Evolutionary conservation across 2,113 vertebrate genomes (phyloP).

Genomic region (Euleptes europaea): DNA sequence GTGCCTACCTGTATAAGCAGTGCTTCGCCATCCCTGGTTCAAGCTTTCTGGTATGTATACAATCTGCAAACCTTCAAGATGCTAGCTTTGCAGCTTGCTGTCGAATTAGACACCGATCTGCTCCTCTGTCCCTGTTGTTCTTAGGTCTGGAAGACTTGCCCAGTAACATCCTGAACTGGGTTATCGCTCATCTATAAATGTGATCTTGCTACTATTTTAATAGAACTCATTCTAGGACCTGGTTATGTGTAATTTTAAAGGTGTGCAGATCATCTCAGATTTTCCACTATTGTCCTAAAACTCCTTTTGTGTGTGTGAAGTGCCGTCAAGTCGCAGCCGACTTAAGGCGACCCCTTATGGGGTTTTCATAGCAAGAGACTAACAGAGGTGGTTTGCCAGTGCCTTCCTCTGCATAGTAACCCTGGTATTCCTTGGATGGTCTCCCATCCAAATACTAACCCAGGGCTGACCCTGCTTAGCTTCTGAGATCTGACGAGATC

Average conservation of each 20-base stretch:
- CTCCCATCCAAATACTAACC: too few species aligned
- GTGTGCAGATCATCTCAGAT: background rate
- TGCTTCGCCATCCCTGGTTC: conserved; percentile 96
- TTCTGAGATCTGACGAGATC: too few species aligned
- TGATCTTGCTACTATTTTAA: background rate
- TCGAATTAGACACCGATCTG: background rate
- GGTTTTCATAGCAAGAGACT: too few species aligned
- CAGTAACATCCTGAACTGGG: background rate
- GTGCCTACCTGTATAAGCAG: conserved; percentile 97
- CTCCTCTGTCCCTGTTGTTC: background rate
- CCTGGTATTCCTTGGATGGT: too few species aligned
- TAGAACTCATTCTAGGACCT: background rate
- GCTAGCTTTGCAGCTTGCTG: background rate
- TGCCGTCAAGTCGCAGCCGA: too few species aligned
- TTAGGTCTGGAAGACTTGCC: background rate
- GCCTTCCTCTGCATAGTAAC: too few species aligned
- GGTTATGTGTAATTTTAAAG: background rate
- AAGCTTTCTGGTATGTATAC: conserved; percentile 86
- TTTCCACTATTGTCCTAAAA: too few species aligned
- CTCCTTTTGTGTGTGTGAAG: too few species aligned
- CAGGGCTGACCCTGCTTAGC: too few species aligned
- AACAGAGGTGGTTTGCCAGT: too few species aligned
- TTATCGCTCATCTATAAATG: background rate
- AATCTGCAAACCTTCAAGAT: background rate
- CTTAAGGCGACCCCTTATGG: too few species aligned